Evolutionary conservation across 2,888 invertebrate genomes (phyloP), one percentile per base, ranked within the genome.

Genomic region (Cyclophora albipunctata): DNA sequence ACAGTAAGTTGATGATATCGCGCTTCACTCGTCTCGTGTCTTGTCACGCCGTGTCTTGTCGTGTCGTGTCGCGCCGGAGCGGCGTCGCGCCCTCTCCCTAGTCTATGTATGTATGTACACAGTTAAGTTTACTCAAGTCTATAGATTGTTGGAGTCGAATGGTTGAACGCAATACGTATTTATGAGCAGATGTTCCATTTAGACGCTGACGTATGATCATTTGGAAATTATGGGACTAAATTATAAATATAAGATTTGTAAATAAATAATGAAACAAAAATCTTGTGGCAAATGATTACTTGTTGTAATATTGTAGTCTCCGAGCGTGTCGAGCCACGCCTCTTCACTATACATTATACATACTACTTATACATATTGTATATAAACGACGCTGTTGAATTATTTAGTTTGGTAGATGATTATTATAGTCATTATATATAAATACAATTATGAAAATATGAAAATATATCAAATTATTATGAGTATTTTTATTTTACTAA

Each of bases 371-470:
- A 86, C 79, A 86, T 84, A 84, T 80, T 88, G 87, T 88, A 87
- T 83, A 87, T 85, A 88, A 80, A 69, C 77, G 78, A 86, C 78
- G 84, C 88, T 87, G 88, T 88, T 88, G 81, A 84, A 84, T 78
- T 84, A 85, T 87, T 87, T 88, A 87, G 88, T 87, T 85, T 86
- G 67, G 86, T 88, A 87, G 88, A 84, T 78, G 81, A 86, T 79
- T 83, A 86, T 78, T 78, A 85, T 83, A 87, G 84, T 84, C 82
- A 86, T 81, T 85, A 87, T 84, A 82, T 78, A 85, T 82, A 82
- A 79, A 85, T 83, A 79, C 4, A 78, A 79, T 73, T 77, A 82
- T 76, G 67, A 74, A 71, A 76, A 75, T 71, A 78, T 77, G 71
- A 83, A 86, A 87, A 81, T 86, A 85, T 87, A 87, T 82, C 87